Evolutionary conservation across 2,113 vertebrate species (phyloP), one percentile per base, ranked within the genome.

Genomic region (Syngnathus floridae): DNA sequence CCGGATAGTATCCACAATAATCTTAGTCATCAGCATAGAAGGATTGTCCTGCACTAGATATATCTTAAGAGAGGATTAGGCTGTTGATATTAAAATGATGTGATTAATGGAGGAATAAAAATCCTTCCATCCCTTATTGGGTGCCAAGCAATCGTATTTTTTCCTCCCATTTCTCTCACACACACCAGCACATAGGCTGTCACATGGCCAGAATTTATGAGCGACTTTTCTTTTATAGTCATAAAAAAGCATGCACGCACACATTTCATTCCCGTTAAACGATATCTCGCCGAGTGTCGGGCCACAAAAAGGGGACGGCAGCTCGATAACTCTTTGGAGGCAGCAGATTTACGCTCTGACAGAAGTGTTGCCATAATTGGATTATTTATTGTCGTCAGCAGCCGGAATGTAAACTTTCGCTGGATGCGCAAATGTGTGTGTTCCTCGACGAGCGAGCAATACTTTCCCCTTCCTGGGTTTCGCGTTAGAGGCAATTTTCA

Each of bases 181-280:
- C 76, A 73, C 76, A 86, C 87, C 82, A 72, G 82, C 76, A 71
- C 87, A 21, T 40, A 88, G 70, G 85, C 66, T 75, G 78, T 80
- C 56, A 59, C 65, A 73, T 59, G 79, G 74, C 71, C 82, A 84
- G 75, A 82, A 80, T 88, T 86, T 87, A 88, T 78, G 85, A 81
- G 84, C 79, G 78, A 86, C 78, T 86, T 85, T 85, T 88, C 73
- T 82, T 86, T 83, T 78, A 83, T 84, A 40, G 74, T 76, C 79
- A 70, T 85, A 81, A 78, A 80, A 76, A 46, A 46, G 43, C 43
- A 46, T 46, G 31, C 65, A 58, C 79, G 81, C 72, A 84, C 79
- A 84, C 78, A 67, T 84, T 70, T 86, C 76, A 78, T 88, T 87
- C 78, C 78, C 86, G 78, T 62, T 82, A 89, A 89, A 87, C 86